Evolutionary conservation across 2,797 vertebrate species (phyloP), one percentile per base, ranked within the genome.

Genomic region (Catharus ustulatus): DNA sequence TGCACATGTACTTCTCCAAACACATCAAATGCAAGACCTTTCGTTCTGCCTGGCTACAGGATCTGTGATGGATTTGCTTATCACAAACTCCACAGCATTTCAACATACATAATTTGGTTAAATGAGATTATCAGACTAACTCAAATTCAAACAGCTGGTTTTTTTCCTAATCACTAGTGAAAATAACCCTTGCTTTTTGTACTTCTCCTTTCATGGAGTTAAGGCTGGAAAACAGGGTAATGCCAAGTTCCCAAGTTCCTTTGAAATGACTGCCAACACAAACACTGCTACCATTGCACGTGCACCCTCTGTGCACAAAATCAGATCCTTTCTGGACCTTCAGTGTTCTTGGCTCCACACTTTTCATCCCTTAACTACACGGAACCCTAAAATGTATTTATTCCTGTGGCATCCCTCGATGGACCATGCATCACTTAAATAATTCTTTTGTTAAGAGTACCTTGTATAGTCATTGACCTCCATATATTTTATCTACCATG

Each of bases 121-220:
- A 95, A 89, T 75, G 43, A 58, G 89, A 95, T 92, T 94, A 92
- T 85, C 84, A 55, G 68, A 46, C 49, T 62, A 66, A 74, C 22
- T 74, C 45, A 17, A 55, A 88, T 77, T 59, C 77, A 79, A 71
- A 89, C 43, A 89, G 75, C 77, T 89, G 61, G 0, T 5, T 77
- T 74, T 36, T 18, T 21, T 18, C 38, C 43, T 51, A 66, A 16
- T 92, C 62, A 30, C 36, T 24, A 72, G 24, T 3, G 0, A 80
- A 85, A 58, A 80, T n/a, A 72, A 77, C 75, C 62, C 36, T 46
- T 85, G 54, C 36, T 55, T 80, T 94, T 75, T 81, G 32, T 78
- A 48, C 27, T 85, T 8, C 9, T 80, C 13, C 36, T 90, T 94
- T 89, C 62, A 55, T 18, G 46, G 75, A 82, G 63, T 79, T 84